Evolutionary conservation across 2,113 vertebrate species (phyloP), one percentile per base, ranked within the genome.

Genomic region (Montifringilla adamsi): DNA sequence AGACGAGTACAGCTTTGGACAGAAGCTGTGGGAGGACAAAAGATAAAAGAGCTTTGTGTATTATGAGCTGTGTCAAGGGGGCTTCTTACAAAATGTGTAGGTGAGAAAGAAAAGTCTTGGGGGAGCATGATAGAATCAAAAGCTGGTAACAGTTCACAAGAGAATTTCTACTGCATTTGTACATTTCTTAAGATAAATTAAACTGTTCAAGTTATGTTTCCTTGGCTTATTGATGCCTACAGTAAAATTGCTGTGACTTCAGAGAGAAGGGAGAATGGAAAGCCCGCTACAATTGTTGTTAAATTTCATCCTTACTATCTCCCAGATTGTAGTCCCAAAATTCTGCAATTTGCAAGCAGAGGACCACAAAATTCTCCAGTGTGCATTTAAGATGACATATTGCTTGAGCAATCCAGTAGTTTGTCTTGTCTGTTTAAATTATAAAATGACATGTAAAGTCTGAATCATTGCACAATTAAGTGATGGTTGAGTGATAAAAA

Each of bases 401-500:
- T 73, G 60, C 58, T 82, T 72, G 47, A 70, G 50, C 55, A 70
- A 55, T 62, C 22, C 31, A 52, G 58, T 53, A 76, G 33, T 63
- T 76, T 78, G n/a, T 80, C 46, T 69, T 1, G 0, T 83, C 41
- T 77, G 14, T 35, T 88, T 74, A 67, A 88, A 78, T 50, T 88
- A 46, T 33, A 47, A 67, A 90, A 47, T n/a, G 24, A 28, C 10
- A 22, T 66, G 7, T 77, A 41, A 89, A 91, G 76, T 77, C 62
- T 84, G 83, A 84, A 56, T 92, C 47, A 53, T 22, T 35, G 33
- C 85, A 85, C 68, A 84, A 39, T 77, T 93, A 73, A 52, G 35
- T 89, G 44, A 63, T 87, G 78, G 83, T 95, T 93, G 69, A 87
- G 47, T 86, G 64, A 28, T 2, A 33, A 39, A 76, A 95, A 96